Evolutionary conservation across 2,888 invertebrate species (phyloP).

Genomic region (Stenoptilia bipunctidactyla): DNA sequence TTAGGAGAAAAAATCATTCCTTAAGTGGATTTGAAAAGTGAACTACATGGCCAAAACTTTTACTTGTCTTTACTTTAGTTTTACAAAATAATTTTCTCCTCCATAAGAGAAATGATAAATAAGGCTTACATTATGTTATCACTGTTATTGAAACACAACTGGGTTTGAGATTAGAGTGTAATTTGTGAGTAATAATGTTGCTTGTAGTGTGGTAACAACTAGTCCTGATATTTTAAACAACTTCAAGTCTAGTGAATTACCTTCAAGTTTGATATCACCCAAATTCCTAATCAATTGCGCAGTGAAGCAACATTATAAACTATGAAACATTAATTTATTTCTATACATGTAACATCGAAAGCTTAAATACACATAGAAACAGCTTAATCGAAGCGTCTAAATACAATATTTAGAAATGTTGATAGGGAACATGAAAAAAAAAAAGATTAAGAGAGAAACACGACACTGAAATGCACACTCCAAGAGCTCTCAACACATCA

Average conservation of each 20-base stretch:
- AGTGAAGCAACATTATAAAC: constrained; percentile 38
- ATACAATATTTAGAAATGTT: constrained; percentile 18
- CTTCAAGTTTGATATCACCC: constrained; percentile 65
- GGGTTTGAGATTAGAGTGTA: constrained; percentile 5
- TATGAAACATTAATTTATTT: constrained; percentile 19
- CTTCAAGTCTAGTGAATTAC: constrained; percentile 17
- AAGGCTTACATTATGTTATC: no score
- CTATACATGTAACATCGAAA: constrained; percentile 60
- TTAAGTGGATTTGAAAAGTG: constrained; percentile 7
- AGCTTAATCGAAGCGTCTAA: constrained; percentile 33
- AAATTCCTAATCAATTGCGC: constrained; percentile 55
- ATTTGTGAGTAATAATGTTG: constrained; percentile 12
- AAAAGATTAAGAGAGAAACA: constrained; percentile 44
- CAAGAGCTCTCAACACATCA: constrained; percentile 39
- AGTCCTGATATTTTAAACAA: constrained; percentile 3
- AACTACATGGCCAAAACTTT: no score
- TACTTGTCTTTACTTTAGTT: no score
- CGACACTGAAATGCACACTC: constrained; percentile 48
- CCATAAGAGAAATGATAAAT: no score
- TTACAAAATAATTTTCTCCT: no score
- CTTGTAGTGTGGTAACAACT: constrained; percentile 5
- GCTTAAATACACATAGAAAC: constrained; percentile 37
- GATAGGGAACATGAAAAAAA: constrained; percentile 26
- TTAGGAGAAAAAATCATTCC: constrained; percentile 8
- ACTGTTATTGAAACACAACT: no score